A percentile compares a stretch with the other conserved stretches of the same genome.
Evolutionary conservation across 2,113 vertebrate genomes (phyloP).

Genomic region (Myodes glareolus): DNA sequence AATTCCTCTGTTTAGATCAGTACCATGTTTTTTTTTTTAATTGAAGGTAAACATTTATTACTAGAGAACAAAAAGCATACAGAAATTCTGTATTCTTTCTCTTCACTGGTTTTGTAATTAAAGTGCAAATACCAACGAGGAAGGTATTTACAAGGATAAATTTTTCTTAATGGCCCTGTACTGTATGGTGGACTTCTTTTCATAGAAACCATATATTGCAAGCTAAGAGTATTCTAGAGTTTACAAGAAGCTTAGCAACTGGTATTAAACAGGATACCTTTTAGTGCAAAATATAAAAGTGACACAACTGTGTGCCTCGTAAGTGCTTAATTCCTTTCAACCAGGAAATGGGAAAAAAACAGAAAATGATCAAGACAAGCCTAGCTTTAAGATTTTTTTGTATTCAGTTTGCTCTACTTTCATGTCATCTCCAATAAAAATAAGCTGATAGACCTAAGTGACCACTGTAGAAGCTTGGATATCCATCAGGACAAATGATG

Average conservation of each 20-base stretch:
- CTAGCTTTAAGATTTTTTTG: conserved; percentile 93
- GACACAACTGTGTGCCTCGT: conserved; percentile 77
- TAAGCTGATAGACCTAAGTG: conserved; percentile 98
- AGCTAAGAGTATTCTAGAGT: conserved; percentile 79
- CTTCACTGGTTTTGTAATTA: conserved; percentile 69
- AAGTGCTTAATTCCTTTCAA: conserved; percentile 9
- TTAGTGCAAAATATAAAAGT: conserved; percentile 83
- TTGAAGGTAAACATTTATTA: conserved; percentile 84
- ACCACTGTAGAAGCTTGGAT: conserved; percentile 99
- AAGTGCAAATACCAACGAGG: conserved; percentile 74
- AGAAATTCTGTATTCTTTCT: conserved; percentile 67
- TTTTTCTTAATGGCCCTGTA: conserved; percentile 73
- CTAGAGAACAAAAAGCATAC: conserved; percentile 72
- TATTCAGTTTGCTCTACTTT: conserved; percentile 99
- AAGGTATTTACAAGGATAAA: conserved; percentile 85
- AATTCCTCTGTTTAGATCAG: neutral
- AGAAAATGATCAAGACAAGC: conserved; percentile 78
- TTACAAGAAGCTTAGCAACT: conserved; percentile 74
- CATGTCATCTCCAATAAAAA: conserved; percentile 97
- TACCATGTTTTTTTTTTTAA: neutral
- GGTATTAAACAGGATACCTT: conserved; percentile 72
- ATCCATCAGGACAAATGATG: conserved; percentile 99
- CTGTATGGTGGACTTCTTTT: conserved; percentile 73
- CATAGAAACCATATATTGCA: conserved; percentile 74
- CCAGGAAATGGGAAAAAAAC: conserved; percentile 58